Evolutionary conservation across 2,888 invertebrate genomes (phyloP), one percentile per base, ranked within the genome.

Genomic region (Belgica antarctica): DNA sequence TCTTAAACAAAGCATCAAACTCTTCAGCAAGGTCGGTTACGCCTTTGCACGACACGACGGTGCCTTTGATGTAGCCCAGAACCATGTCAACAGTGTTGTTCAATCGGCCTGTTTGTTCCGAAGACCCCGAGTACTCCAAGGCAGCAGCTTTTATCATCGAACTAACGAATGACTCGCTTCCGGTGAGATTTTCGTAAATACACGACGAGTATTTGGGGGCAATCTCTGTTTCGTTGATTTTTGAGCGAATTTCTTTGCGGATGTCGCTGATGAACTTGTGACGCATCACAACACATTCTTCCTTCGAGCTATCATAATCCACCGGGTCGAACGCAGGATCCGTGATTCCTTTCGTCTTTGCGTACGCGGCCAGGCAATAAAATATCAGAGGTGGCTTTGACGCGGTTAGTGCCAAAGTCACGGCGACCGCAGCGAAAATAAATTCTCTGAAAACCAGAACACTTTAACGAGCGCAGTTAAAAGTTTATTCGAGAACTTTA

Each of bases 161-260:
- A 52, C 57, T 24, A 5, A 31, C 57, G 19, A 68, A 68, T 34
- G 31, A 24, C 57, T 68, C 68, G 57, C 57, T 68, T 52, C 57
- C 68, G n/a, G 31, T 31, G 3, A 68, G 24, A n/a, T 19, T 68
- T n/a, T 57, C 31, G 27, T 68, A 68, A 34, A 68, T 57, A 28
- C 68, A 68, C 1, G 31, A 57, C 57, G 68, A 31, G 24, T 57
- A 19, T 22, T 31, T 68, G 10, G 31, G 19, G 10, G 10, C 12
- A 57, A 68, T 57, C 19, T 68, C 68, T 2, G 22, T 19, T 34
- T 68, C 68, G 12, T 25, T 19, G 7, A 68, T 52, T 52, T 31
- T 68, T 57, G 34, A 28, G 28, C 68, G 52, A 22, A 68, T 68
- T 68, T 57, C 57, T 2, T 47, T 46, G 15, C 68, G 68, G 19